Evolutionary conservation across 2,113 vertebrate genomes (phyloP), one percentile per base, ranked within the genome.

Genomic region (Cyrtonyx montezumae): DNA sequence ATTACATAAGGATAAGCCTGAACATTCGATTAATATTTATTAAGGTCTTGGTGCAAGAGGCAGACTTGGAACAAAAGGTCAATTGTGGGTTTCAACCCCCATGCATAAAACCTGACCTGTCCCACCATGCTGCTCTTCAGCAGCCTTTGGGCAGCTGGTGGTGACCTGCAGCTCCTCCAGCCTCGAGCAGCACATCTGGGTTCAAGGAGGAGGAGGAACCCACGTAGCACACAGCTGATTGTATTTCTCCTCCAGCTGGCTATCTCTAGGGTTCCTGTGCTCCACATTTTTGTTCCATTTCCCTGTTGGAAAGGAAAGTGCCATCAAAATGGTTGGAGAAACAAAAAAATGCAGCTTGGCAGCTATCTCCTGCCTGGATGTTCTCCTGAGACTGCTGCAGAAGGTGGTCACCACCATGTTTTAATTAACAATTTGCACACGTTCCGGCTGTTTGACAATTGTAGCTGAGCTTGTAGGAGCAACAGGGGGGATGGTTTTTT

Each of bases 21-120:
- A 95, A 79, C 37, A 42, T 90, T 83, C 86, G 89, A 97, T 96
- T 96, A 93, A 92, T 94, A 96, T 97, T 97, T 97, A 97, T 97
- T 94, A 91, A 84, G 81, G 88, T 95, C 96, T 95, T 94, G 92
- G 93, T 59, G 81, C 87, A 95, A 76, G 85, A 95, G 85, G 94
- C 45, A 48, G 81, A 43, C 8, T 58, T 55, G 26, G 90, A 93
- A 88, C 49, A 79, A 94, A 96, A 93, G 81, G 69, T 84, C 95
- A 62, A 69, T 94, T 84, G 92, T 75, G 84, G 76, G 79, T 85
- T 97, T 91, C 87, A 95, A 94, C 81, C 87, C 96, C 82, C 70
- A 78, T 96, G 83, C 78, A 65, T 91, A 82, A 94, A 96, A 71
- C 61, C 80, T 74, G 94, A 96, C 77, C 92, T 96, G 93, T 94